These are phyloP conservation scores for Nannoperca australis DNA, from an alignment of 2,797 vertebrate genomes.

Conservation along the genomic window DNA sequence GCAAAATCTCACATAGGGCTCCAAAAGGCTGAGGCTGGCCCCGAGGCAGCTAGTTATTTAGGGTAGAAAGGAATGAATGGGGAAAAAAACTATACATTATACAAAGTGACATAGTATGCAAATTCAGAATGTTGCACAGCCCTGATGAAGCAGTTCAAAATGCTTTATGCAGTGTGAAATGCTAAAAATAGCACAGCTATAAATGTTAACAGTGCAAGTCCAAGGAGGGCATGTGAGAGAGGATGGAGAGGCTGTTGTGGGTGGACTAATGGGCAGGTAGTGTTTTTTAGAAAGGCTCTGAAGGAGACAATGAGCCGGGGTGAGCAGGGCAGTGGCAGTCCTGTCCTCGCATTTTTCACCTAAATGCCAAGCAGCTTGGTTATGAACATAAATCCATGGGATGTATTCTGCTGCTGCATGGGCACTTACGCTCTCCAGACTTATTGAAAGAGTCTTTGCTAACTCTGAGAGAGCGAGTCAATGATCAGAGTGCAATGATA, in stretches of 20 bases:
- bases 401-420: neutral
- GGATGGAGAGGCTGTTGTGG: conserved; percentile 8
- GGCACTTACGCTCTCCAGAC: neutral
- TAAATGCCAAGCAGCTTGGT: conserved; percentile 33
- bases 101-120: conserved; percentile 29
- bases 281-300: conserved; percentile 27
- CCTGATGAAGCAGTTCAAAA: conserved; percentile 25
- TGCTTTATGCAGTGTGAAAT: conserved; percentile 7
- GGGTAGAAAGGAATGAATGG: neutral
- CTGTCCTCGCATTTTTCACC: conserved; percentile 44
- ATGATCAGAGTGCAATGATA: no score
- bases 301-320: conserved; percentile 20
- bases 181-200: conserved; percentile 48
- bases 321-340: neutral
- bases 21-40: conserved; percentile 1
- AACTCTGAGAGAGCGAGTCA: conserved; percentile 25
- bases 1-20: neutral
- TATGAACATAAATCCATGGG: conserved; percentile 22
- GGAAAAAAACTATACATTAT: neutral
- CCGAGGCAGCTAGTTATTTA: neutral
- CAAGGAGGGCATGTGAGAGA: conserved; percentile 27
- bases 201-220: conserved; percentile 48
- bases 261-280: conserved; percentile 35
- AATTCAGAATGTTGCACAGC: conserved; percentile 22
- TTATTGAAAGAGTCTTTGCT: conserved; percentile 16